Conservation (phyloP, 2,888 invertebrate genomes). For the Epistrophe grossulariae region DNA sequence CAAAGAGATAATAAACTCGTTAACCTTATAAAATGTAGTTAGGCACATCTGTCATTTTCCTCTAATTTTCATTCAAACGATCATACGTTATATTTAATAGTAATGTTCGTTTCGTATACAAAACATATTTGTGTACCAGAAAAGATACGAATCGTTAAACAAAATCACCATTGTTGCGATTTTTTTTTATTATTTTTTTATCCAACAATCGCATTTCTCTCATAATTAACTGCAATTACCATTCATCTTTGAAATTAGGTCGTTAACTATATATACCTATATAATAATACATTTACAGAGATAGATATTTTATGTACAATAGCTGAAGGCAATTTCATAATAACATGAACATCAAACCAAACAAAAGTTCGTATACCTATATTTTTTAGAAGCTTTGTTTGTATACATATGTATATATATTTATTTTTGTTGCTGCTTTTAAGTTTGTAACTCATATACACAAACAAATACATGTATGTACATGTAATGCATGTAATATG, state of each 20-base stretch:
- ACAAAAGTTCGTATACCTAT: background rate
- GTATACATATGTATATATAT: too few species aligned
- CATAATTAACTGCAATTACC: conserved; percentile 47
- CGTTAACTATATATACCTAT: background rate
- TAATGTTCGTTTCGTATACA: background rate
- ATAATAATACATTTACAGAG: background rate
- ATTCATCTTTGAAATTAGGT: conserved; percentile 44
- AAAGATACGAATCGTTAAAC: conserved; percentile 19
- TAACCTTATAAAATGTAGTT: background rate
- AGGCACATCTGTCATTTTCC: background rate
- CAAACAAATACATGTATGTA: too few species aligned
- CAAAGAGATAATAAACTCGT: background rate
- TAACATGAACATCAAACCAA: background rate
- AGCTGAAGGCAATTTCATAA: conserved; percentile 1
- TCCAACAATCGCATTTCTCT: conserved; percentile 15
- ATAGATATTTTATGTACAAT: background rate
- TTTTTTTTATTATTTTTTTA: background rate
- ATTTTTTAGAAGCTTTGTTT: background rate
- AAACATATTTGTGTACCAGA: background rate
- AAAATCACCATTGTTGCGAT: conserved; percentile 13
- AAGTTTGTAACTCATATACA: conserved; percentile 4
- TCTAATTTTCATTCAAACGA: conserved; percentile 1
- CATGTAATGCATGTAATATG: background rate
- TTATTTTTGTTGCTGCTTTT: background rate
- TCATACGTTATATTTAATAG: background rate